Evolutionary conservation across 2,797 vertebrate species (phyloP).

Genomic region (Malurus leucopterus): DNA sequence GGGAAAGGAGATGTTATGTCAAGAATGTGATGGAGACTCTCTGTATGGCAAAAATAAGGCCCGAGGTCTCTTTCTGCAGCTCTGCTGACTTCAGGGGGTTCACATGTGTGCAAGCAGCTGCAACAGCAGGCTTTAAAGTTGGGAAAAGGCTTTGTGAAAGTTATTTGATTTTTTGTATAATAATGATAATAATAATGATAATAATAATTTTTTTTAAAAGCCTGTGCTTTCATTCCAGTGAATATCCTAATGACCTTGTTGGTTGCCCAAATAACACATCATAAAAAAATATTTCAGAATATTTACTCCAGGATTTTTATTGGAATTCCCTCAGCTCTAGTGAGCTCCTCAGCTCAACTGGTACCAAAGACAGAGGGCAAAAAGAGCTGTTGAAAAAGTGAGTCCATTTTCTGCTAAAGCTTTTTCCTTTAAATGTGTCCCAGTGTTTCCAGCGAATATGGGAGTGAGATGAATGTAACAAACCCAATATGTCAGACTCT

Average conservation of each 20-base stretch:
- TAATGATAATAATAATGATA: too few species aligned
- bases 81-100: neutral
- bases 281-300: neutral
- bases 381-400: neutral
- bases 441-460: neutral
- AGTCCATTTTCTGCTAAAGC: neutral
- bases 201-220: neutral
- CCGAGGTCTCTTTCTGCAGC: neutral
- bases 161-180: neutral
- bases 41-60: neutral
- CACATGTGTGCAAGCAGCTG: neutral
- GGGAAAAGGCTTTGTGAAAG: neutral
- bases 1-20: fast-evolving
- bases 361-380: neutral
- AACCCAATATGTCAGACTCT: neutral
- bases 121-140: neutral
- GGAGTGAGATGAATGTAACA: neutral
- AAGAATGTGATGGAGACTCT: neutral
- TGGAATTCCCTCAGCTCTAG: neutral
- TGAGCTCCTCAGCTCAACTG: neutral
- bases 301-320: neutral
- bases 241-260: neutral
- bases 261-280: neutral
- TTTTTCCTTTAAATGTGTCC: neutral
- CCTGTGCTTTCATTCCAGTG: neutral